phyloP scores from a whole-genome alignment of 2,888 invertebrate species.

The Ceraclea dissimilis region DNA sequence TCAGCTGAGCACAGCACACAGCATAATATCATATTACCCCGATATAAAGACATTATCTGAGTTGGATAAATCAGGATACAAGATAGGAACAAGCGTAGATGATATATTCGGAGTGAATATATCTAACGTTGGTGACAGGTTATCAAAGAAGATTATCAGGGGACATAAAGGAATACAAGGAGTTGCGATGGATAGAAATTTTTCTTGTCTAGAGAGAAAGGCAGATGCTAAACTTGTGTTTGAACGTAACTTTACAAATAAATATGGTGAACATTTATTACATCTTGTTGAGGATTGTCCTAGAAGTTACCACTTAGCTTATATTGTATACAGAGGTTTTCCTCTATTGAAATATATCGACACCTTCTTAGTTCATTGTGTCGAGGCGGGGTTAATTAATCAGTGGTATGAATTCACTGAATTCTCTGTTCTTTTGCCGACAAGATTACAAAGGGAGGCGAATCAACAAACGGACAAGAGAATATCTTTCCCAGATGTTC shows the following conservation, averaged over 20 bases:
- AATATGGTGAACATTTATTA: conserved; percentile 30
- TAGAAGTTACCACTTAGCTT: conserved; percentile 34
- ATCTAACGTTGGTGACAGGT: conserved; percentile 12
- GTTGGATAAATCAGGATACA: conserved; percentile 35
- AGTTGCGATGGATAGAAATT: conserved; percentile 16
- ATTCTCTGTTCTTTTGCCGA: conserved; percentile 19
- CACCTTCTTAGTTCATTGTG: conserved; percentile 30
- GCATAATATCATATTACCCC: conserved; percentile 35
- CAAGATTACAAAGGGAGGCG: conserved; percentile 1
- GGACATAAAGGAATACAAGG: conserved; percentile 29
- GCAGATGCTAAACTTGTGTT: conserved; percentile 28
- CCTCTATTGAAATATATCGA: conserved; percentile 34
- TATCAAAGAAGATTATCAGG: conserved; percentile 17
- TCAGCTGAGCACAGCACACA: conserved; percentile 37
- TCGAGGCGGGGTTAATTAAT: conserved; percentile 36
- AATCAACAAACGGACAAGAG: neutral
- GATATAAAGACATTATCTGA: conserved; percentile 39
- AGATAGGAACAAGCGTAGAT: conserved; percentile 30
- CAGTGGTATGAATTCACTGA: conserved; percentile 36
- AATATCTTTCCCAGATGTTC: conserved; percentile 9
- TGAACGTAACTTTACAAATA: conserved; percentile 29
- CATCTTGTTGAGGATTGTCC: conserved; percentile 40
- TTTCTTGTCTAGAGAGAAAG: conserved; percentile 18
- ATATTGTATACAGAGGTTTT: conserved; percentile 35
- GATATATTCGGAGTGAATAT: conserved; percentile 22